Conservation (phyloP, 2,888 invertebrate species). For the Girardia tigrina region DNA sequence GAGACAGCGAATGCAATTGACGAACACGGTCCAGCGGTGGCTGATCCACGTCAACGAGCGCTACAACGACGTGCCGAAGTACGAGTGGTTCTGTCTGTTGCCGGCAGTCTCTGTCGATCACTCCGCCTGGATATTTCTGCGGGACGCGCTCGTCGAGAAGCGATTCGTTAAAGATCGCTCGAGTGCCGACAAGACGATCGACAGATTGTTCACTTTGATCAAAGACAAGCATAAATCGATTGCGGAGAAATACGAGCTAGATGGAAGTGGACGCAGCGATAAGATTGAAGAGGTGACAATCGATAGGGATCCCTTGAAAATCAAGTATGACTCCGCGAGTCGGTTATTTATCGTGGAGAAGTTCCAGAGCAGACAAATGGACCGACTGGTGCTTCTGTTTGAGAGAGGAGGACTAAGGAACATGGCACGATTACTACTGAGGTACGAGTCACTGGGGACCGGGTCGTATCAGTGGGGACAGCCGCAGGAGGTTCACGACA, state of each 20-base stretch:
- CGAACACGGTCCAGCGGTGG: too few relatives aligned
- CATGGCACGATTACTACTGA: constrained; percentile 28
- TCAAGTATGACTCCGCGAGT: neutral
- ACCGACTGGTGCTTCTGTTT: neutral
- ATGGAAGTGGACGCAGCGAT: too few relatives aligned
- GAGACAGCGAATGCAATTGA: too few relatives aligned
- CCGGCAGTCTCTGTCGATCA: neutral
- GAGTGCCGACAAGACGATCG: neutral
- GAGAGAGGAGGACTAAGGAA: constrained; percentile 11
- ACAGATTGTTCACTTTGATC: neutral
- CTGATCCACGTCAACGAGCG: too few relatives aligned
- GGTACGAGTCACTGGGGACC: constrained; percentile 32
- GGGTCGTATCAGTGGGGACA: constrained; percentile 32
- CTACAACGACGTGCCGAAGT: neutral
- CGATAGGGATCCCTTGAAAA: neutral
- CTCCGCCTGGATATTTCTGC: neutral
- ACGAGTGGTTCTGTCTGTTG: neutral
- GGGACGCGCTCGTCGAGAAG: neutral
- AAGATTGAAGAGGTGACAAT: too few relatives aligned
- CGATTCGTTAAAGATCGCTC: neutral
- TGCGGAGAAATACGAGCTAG: too few relatives aligned
- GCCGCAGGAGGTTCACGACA: constrained; percentile 17
- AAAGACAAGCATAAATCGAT: neutral
- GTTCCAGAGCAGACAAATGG: neutral
- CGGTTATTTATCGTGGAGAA: neutral